phyloP scores from a whole-genome alignment of 1,140 invertebrate genomes.

The Apis laboriosa region DNA sequence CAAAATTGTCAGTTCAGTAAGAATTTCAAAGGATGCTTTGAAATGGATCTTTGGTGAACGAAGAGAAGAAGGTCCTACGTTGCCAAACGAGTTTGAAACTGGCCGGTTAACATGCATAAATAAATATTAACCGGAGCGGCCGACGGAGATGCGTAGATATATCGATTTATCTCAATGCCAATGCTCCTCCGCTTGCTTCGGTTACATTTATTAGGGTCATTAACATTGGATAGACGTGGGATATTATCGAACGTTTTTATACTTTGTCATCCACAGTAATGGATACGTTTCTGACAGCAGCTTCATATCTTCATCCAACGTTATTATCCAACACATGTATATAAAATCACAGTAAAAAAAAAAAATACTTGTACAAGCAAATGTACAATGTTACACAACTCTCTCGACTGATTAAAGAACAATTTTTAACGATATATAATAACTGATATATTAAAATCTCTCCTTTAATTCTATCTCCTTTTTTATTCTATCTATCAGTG shows the following conservation, averaged over 20 bases:
- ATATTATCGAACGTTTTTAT: conserved; percentile 55
- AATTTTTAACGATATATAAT: not conserved
- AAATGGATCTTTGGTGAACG: conserved; percentile 61
- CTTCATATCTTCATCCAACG: conserved; percentile 33
- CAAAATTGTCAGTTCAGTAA: not conserved
- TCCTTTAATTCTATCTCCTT: not conserved
- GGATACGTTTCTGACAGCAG: conserved; percentile 37
- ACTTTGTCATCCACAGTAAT: conserved; percentile 36
- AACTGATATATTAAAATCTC: not conserved
- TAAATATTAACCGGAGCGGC: conserved; percentile 78
- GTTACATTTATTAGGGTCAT: conserved; percentile 79
- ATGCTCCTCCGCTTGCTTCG: conserved; percentile 73
- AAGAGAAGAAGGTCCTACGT: conserved; percentile 64
- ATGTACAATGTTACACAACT: conserved; percentile 8
- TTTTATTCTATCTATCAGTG: not conserved
- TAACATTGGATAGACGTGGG: conserved; percentile 77
- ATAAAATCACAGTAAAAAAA: not conserved
- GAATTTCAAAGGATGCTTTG: not conserved
- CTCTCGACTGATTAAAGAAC: not conserved
- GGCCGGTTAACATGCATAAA: conserved; percentile 67
- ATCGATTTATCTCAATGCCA: conserved; percentile 78
- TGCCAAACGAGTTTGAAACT: conserved; percentile 76
- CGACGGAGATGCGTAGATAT: conserved; percentile 65
- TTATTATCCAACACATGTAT: not conserved
- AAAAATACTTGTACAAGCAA: not conserved